Percentiles rank a stretch among this genome's conserved stretches.
Evolutionary conservation across 2,113 vertebrate genomes (phyloP).

Genomic region (Pomatostomus ruficeps): DNA sequence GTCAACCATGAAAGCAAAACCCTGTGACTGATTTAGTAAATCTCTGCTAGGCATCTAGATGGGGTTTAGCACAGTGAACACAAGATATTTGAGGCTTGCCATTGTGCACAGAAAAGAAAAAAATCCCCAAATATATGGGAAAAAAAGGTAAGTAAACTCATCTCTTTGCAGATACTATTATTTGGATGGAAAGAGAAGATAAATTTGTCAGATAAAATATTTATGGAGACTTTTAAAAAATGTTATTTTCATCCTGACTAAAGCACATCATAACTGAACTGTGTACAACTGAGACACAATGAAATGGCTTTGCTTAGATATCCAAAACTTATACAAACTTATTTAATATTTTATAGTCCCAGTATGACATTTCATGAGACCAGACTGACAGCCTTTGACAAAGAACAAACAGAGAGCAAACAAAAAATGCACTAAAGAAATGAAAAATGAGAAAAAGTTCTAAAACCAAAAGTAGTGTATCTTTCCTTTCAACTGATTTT

Average conservation of each 20-base stretch:
- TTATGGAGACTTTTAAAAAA: not conserved
- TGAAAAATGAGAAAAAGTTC: not conserved
- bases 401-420: not conserved
- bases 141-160: not conserved
- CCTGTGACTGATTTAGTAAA: not conserved
- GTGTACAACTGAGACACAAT: not conserved
- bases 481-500: not conserved
- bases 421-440: not conserved
- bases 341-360: conserved; percentile 30
- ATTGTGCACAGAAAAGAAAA: not conserved
- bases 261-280: not conserved
- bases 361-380: not conserved
- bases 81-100: not conserved
- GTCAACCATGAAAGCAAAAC: not conserved
- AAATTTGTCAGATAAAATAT: conserved; percentile 17
- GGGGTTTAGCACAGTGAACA: not conserved
- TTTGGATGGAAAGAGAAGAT: not conserved
- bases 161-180: not conserved
- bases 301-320: not conserved
- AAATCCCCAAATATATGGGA: not conserved
- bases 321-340: conserved; percentile 17
- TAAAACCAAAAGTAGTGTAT: not conserved
- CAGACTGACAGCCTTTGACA: not conserved
- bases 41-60: not conserved
- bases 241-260: not conserved